Evolutionary conservation across 1,140 invertebrate species (phyloP), one percentile per base, ranked within the genome.

Genomic region (Pemphigus obesinymphae): DNA sequence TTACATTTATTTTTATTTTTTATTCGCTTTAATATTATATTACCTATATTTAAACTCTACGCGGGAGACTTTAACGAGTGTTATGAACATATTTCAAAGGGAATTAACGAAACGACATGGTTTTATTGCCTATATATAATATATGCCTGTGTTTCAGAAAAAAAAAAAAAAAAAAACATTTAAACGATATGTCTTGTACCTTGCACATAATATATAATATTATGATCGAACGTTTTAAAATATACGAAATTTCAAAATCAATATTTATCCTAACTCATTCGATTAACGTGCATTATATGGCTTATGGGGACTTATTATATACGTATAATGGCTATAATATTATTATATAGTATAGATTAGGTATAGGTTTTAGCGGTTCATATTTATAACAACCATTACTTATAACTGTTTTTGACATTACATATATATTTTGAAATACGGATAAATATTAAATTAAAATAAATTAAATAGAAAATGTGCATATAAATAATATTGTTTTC

Each of bases 41-140:
- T n/a, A n/a, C n/a, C n/a, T n/a, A n/a, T n/a, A 40, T 40, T 26
- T 68, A 45, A 26, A 43, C 68, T 70, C 68, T 23, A 70, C 40
- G 68, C 68, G 68, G 68, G 68, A 70, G 40, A 70, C 68, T 70
- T 70, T 70, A 70, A 70, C 68, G 68, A 70, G 68, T 45, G 68
- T 7, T 43, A 40, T 26, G 37, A 70, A 45, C 68, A 70, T 70
- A 70, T 45, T 70, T 70, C 68, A 70, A 70, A 70, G 11, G 66
- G 66, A 43, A 70, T 70, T 45, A 70, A 70, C 68, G 68, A 43
- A 45, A 70, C 68, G 23, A 70, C 40, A 70, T 70, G 13, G 68
- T 70, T 70, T 70, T 70, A 70, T 70, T 70, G 68, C 68, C 68
- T 66, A 37, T n/a, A 63, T 63, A 63, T 31, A 31, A 31, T 20